Base-by-base conservation (phyloP, 2,888 invertebrate genomes). In the Eupithecia abbreviata region DNA sequence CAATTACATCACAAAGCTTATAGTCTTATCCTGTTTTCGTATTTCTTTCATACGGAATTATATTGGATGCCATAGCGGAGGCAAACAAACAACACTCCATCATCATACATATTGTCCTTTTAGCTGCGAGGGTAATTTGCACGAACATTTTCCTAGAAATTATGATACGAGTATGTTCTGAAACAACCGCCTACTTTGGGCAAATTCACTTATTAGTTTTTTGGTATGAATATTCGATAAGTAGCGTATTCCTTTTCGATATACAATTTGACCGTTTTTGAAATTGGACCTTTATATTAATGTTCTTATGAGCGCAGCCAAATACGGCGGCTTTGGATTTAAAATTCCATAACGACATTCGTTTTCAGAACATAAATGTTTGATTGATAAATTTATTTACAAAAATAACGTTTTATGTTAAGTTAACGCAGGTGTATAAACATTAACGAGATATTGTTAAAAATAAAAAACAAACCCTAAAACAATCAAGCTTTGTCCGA, bases 41-140 rank as follows among this genome's bases (percentile, higher is more conserved):
- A 49, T 73, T 73, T 74, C 13, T 68, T 62, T 42, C 68, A 71
- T 71, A 72, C 43, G 30, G 47, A 70, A 43, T 65, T 42, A 43
- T 65, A 65, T 66, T 18, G 70, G 70, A 43, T 74, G 69, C 72
- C 45, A 51, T 74, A 66, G n/a, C 30, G 30, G 75, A 75, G 71
- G 66, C 80, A 73, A 81, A 81, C 74, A 73, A 81, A 81, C 74
- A 79, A 76, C 75, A 72, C 76, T 82, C 79, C 68, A 81, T 81
- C 80, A 81, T 79, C 75, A 62, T 71, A 76, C 72, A 66, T 47
- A 74, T 71, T 75, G 77, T 80, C 77, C 70, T 77, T 42, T 51
- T 76, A 75, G 77, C 76, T 80, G 71, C 76, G 69, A 41, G 42
- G 41, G 79, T 79, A 78, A 73, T 75, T 68, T 77, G 68, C 30